Base-by-base conservation (phyloP, 2,888 invertebrate genomes). In the Vesta saturnalis region DNA sequence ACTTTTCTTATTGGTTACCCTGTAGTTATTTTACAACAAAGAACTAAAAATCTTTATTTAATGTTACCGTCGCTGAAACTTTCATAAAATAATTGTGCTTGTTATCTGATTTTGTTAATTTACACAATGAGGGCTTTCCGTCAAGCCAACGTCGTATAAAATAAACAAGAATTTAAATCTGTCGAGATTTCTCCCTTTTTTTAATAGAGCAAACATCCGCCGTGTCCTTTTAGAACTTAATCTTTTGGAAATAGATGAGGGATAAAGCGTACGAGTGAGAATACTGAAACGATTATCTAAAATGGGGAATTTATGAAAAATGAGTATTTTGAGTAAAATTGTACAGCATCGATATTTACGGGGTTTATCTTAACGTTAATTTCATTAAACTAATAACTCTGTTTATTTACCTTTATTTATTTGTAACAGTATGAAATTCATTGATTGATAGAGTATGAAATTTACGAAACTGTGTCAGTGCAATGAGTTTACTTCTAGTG, bases 161-260 rank as follows among this genome's bases (percentile, higher is more conserved):
- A n/a, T 39, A 39, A 39, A 39, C n/a, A 39, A 6, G 8, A n/a
- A 39, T n/a, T 39, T 39, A 39, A 43, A 64, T 55, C 64, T 60
- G 60, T n/a, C 19, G 35, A 56, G 46, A 49, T 64, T 60, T 52
- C 59, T 54, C 21, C n/a, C 21, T 52, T 23, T 63, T 65, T 61
- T 46, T 61, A 35, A 62, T 61, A 61, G 61, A 65, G 58, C 56
- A 64, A 64, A 69, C 69, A 65, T 67, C 62, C 65, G 46, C 39
- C 43, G 62, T 69, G 63, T 69, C 60, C 62, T 54, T 69, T 69
- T 61, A 59, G 18, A 19, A 55, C 61, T 66, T 69, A 69, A 69
- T 69, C 69, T 69, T 66, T 69, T 58, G 69, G 69, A 69, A 69
- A 59, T 69, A 69, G 66, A 66, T 62, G 69, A 57, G 43, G 62